phyloP scores from a whole-genome alignment of 2,113 vertebrate species.

The Turnix velox region DNA sequence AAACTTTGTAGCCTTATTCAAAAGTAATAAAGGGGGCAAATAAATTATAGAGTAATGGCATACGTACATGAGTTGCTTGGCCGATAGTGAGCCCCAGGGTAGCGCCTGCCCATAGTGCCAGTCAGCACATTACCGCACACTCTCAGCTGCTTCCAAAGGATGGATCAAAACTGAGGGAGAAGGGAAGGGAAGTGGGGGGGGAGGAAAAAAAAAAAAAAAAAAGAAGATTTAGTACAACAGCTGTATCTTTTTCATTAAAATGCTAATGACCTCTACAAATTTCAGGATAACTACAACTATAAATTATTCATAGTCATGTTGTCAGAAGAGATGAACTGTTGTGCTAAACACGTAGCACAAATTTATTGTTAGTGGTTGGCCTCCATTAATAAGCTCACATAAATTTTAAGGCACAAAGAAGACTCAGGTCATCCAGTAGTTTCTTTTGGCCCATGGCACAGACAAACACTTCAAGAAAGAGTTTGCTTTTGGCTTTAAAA shows the following conservation, averaged over 20 bases:
- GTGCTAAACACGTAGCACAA: not conserved
- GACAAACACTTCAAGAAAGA: not conserved
- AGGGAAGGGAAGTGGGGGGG: too few species aligned
- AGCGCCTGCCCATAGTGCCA: slow-evolving; percentile 78
- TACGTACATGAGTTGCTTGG: slow-evolving; percentile 78
- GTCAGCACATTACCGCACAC: slow-evolving; percentile 69
- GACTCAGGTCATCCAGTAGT: not conserved
- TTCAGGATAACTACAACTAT: slow-evolving; percentile 61
- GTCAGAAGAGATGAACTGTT: slow-evolving; percentile 42
- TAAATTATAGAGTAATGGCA: not conserved
- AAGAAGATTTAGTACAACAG: slow-evolving; percentile 68
- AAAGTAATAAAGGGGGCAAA: not conserved
- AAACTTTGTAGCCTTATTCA: not conserved
- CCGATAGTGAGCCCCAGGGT: slow-evolving; percentile 70
- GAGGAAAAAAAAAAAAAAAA: not conserved
- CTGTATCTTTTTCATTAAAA: slow-evolving; percentile 72
- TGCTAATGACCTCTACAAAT: slow-evolving; percentile 70
- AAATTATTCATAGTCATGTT: slow-evolving; percentile 67
- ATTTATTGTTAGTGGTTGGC: slow-evolving; percentile 30
- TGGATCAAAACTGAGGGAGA: slow-evolving; percentile 44
- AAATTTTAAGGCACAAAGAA: slow-evolving; percentile 16
- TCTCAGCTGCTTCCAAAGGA: slow-evolving; percentile 24
- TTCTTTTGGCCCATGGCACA: not conserved
- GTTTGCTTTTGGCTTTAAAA: not conserved
- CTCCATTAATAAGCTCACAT: slow-evolving; percentile 37